Evolutionary conservation across 2,797 vertebrate genomes (phyloP).

Genomic region (Xiphorhynchus erythropygius): DNA sequence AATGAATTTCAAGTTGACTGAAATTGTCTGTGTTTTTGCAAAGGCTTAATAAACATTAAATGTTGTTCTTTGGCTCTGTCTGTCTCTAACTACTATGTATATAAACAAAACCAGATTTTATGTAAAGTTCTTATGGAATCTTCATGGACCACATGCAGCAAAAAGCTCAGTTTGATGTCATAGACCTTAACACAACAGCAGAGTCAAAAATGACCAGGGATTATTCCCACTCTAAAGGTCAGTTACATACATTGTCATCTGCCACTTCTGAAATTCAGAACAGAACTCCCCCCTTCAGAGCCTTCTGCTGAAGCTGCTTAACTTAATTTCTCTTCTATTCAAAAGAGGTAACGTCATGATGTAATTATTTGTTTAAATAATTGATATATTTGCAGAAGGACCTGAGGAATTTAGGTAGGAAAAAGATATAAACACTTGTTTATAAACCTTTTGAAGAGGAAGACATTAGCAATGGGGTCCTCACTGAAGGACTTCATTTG

Average conservation of each 20-base stretch:
- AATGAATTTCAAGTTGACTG: background rate
- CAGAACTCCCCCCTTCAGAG: background rate
- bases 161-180: background rate
- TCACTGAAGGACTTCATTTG: background rate
- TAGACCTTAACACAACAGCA: background rate
- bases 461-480: background rate
- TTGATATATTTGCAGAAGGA: background rate
- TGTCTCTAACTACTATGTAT: background rate
- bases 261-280: background rate
- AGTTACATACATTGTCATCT: background rate
- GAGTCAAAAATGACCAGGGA: background rate
- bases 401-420: background rate
- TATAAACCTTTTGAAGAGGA: background rate
- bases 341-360: background rate
- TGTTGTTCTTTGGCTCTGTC: background rate
- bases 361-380: background rate
- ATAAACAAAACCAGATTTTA: background rate
- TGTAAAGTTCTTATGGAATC: background rate
- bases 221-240: background rate
- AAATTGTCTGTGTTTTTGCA: slow-evolving; percentile 22
- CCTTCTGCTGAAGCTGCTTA: background rate
- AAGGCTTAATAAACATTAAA: slow-evolving; percentile 39
- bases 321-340: background rate
- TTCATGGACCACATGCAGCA: background rate
- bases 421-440: background rate